phyloP scores from a whole-genome alignment of 2,113 vertebrate genomes.

The Labeo catla region DNA sequence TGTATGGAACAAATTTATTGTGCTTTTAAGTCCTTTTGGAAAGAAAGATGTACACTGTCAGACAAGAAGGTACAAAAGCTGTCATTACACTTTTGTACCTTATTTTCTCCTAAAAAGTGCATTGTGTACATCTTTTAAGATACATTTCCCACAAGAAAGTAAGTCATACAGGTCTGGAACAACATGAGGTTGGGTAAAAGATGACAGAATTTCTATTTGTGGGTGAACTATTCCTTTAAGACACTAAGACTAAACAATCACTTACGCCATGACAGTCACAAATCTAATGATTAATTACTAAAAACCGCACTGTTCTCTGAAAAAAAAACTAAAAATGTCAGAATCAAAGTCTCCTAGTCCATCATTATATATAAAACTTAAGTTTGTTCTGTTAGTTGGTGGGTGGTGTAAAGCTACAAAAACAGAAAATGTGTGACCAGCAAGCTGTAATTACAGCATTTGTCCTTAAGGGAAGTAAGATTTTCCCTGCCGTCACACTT shows the following conservation, averaged over 20 bases:
- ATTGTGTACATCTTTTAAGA: not conserved
- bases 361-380: not conserved
- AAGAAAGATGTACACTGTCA: too few relatives aligned
- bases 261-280: too few relatives aligned
- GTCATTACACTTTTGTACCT: too few relatives aligned
- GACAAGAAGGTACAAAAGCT: too few relatives aligned
- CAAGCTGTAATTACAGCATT: conserved; percentile 42
- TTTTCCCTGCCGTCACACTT: conserved; percentile 38
- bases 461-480: conserved; percentile 46
- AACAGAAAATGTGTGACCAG: not conserved
- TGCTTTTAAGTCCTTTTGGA: not conserved
- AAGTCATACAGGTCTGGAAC: not conserved
- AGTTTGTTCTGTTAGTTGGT: conserved; percentile 5
- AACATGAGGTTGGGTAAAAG: not conserved
- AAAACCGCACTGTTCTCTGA: too few relatives aligned
- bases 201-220: not conserved
- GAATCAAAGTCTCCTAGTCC: not conserved
- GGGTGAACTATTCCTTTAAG: too few relatives aligned
- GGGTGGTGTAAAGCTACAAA: not conserved
- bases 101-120: too few relatives aligned
- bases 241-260: too few relatives aligned
- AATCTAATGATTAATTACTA: too few relatives aligned
- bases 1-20: not conserved
- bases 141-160: not conserved
- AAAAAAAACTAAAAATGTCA: too few relatives aligned